These are phyloP conservation scores for Salarias fasciatus DNA, from an alignment of 2,797 vertebrate species.

Conservation along the genomic window DNA sequence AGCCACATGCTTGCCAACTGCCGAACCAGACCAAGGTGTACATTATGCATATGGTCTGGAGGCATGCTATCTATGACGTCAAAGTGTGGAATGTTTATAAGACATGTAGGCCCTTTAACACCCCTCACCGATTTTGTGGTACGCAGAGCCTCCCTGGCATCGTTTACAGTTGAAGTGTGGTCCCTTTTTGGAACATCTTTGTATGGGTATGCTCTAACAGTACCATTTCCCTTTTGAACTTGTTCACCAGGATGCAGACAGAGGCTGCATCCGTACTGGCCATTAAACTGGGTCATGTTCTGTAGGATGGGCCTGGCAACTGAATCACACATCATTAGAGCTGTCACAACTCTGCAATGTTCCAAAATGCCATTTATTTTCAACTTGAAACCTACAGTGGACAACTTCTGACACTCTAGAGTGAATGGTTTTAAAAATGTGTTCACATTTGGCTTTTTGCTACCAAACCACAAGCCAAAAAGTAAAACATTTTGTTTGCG, in stretches of 20 bases:
- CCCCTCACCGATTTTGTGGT: conserved; percentile 17
- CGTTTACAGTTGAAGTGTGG: conserved; percentile 11
- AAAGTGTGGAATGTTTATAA: conserved; percentile 41
- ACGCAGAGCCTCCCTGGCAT: conserved; percentile 10
- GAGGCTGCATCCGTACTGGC: background rate
- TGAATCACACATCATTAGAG: no score
- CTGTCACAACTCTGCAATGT: conserved; percentile 12
- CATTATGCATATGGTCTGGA: conserved; percentile 53
- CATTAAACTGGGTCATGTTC: conserved; percentile 24
- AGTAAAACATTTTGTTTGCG: no score
- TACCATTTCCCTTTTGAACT: conserved; percentile 9
- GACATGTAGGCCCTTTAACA: conserved; percentile 13
- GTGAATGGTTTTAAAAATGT: conserved; percentile 40
- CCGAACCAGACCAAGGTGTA: conserved; percentile 51
- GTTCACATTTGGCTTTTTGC: conserved; percentile 44
- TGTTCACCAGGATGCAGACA: conserved; percentile 6
- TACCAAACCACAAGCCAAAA: conserved; percentile 34
- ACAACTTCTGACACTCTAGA: conserved; percentile 41
- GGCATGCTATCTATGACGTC: conserved; percentile 51
- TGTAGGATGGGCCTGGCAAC: no score
- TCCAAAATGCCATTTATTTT: conserved; percentile 18
- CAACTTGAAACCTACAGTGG: conserved; percentile 30
- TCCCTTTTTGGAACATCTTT: conserved; percentile 20
- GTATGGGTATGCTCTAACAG: conserved; percentile 19
- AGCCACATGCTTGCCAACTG: conserved; percentile 54